Conservation (phyloP, 2,113 vertebrate genomes). For the Scartelaos histophorus region DNA sequence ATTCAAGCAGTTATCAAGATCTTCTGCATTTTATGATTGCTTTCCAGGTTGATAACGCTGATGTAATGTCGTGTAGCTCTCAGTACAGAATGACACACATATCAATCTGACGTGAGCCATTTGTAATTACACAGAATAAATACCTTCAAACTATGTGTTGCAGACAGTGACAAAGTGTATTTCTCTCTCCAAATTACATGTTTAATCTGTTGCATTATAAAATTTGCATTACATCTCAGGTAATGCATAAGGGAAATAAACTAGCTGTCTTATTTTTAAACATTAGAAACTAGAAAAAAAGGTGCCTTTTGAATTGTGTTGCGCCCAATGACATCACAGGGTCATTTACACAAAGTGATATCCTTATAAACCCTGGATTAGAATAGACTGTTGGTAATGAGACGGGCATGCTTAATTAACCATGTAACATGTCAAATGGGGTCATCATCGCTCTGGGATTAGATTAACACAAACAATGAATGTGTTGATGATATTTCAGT, state of each 20-base stretch:
- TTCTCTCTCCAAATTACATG: background rate
- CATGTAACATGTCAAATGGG: constrained; percentile 46
- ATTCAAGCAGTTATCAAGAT: too few species aligned
- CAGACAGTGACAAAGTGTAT: background rate
- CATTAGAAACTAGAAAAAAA: too few species aligned
- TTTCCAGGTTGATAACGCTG: too few species aligned
- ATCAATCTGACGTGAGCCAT: background rate
- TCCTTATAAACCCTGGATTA: constrained; percentile 42
- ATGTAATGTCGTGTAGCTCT: too few species aligned
- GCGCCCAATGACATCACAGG: constrained; percentile 42
- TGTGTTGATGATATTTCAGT: constrained; percentile 18
- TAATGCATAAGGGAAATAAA: too few species aligned
- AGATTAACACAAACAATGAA: constrained; percentile 19
- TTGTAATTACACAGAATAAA: background rate
- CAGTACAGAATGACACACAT: too few species aligned
- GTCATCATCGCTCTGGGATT: constrained; percentile 51
- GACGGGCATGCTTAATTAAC: constrained; percentile 63
- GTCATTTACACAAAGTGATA: constrained; percentile 34
- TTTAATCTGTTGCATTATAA: background rate
- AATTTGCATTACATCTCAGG: background rate
- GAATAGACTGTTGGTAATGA: constrained; percentile 40
- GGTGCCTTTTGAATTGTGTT: background rate
- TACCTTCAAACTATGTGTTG: background rate
- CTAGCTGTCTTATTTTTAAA: too few species aligned
- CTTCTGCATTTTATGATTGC: too few species aligned